Base-by-base conservation (phyloP, 2,113 vertebrate species). In the Prochilodus magdalenae region DNA sequence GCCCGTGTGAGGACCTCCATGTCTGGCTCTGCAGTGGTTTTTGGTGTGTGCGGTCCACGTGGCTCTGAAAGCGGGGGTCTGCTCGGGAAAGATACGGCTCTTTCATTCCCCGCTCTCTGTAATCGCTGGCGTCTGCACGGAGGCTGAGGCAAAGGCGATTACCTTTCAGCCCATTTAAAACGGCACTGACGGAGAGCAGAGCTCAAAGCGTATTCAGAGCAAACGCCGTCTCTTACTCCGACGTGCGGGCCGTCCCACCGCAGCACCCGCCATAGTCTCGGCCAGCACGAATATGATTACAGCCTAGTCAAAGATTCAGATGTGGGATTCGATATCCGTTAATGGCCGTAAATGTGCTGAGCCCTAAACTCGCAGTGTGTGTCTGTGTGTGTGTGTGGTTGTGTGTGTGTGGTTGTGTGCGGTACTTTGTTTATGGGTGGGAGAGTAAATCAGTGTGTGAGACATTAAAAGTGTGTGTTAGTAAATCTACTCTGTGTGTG, bases 251-350 rank as follows among this genome's bases (percentile, higher is more conserved):
- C 51, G 70, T 79, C 82, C 80, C 87, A 75, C 51, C 65, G 44
- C 83, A 72, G 81, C 80, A 83, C 86, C 85, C 75, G n/a, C 70
- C 79, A 86, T 85, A 90, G 91, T 90, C 84, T 86, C 86, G 90
- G 87, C 90, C 79, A 86, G 80, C 83, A 20, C 77, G 81, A 87
- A 91, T 87, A 83, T 84, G 85, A 90, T 91, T 90, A 89, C 33
- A 71, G 80, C 51, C 89, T 86, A 8, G 84, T 90, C 87, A 87
- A 81, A 73, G 84, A 85, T 90, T 90, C 87, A 84, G 81, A 89
- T 84, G 84, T 83, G 82, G 81, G 84, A 66, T 69, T 74, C 3
- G 78, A 90, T 91, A 83, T 69, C 20, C 5, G 71, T 82, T 90
- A 89, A 89, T 82, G 76, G 83, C 66, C 75, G 75, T 26, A 73